These are phyloP conservation scores for Cryptoprocta ferox DNA, from an alignment of 2,797 vertebrate genomes.

Conservation along the genomic window DNA sequence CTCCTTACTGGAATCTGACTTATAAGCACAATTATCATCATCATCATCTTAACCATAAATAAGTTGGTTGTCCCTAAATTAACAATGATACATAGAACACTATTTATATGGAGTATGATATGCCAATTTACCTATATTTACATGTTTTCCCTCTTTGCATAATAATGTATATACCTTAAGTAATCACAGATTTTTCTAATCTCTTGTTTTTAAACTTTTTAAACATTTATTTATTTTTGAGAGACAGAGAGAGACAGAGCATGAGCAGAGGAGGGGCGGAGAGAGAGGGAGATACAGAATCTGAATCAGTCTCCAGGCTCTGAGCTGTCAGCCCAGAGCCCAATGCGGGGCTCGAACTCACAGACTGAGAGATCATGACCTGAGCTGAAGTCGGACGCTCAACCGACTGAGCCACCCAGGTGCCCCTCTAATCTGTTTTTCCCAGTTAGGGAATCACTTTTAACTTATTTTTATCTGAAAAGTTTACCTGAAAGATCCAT, in stretches of 20 bases:
- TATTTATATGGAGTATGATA: neutral
- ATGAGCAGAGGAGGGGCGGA: no score
- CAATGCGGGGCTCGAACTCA: no score
- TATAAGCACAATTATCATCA: neutral
- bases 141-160: neutral
- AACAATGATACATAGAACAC: neutral
- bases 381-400: no score
- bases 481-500: neutral
- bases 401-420: no score
- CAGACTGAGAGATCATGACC: no score
- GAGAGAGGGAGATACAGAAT: no score
- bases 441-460: neutral
- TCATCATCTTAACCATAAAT: neutral
- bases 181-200: conserved; percentile 28
- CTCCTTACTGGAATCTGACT: neutral
- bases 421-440: no score
- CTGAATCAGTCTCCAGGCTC: no score
- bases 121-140: neutral
- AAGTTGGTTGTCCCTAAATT: neutral
- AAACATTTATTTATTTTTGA: no score
- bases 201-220: no score
- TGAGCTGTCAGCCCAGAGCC: no score
- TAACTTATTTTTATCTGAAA: conserved; percentile 27
- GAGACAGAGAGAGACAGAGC: no score
- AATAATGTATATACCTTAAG: neutral